phyloP scores from a whole-genome alignment of 1,140 invertebrate species.

The Cepaea nemoralis region DNA sequence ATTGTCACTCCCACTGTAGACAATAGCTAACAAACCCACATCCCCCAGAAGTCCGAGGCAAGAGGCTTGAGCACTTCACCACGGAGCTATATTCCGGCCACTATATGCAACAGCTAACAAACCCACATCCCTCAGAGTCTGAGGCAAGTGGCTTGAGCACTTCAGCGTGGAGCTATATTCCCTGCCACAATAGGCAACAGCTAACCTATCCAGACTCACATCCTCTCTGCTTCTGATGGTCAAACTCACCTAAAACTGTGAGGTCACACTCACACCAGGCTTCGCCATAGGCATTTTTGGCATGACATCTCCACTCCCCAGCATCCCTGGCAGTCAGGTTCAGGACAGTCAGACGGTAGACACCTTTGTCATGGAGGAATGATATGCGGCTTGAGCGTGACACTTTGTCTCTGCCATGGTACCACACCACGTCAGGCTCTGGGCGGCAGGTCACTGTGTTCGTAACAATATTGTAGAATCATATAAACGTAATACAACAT shows the following conservation, averaged over 20 bases:
- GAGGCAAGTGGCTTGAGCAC: no score
- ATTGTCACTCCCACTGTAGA: no score
- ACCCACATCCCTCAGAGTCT: no score
- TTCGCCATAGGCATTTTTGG: constrained; percentile 90
- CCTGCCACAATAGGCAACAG: no score
- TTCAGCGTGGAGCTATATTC: not conserved
- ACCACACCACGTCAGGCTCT: constrained; percentile 67
- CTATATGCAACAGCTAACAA: no score
- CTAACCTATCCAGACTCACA: no score
- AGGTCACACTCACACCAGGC: constrained; percentile 96
- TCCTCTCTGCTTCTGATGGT: not conserved
- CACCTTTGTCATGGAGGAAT: constrained; percentile 76
- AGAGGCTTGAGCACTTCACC: no score
- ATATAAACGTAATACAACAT: no score
- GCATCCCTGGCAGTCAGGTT: constrained; percentile 94
- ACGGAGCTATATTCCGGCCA: no score
- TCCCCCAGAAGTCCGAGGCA: no score
- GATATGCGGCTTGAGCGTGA: constrained; percentile 50
- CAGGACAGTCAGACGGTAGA: constrained; percentile 91
- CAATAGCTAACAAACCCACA: no score
- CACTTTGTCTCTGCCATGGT: constrained; percentile 57
- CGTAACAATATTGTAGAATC: no score
- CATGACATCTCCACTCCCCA: constrained; percentile 94
- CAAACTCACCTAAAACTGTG: constrained; percentile 88
- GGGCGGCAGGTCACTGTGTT: constrained; percentile 61